A percentile compares a stretch with the other conserved stretches of the same genome.
Conservation (phyloP, 2,888 invertebrate genomes). For the Calameuta pallipes region DNA sequence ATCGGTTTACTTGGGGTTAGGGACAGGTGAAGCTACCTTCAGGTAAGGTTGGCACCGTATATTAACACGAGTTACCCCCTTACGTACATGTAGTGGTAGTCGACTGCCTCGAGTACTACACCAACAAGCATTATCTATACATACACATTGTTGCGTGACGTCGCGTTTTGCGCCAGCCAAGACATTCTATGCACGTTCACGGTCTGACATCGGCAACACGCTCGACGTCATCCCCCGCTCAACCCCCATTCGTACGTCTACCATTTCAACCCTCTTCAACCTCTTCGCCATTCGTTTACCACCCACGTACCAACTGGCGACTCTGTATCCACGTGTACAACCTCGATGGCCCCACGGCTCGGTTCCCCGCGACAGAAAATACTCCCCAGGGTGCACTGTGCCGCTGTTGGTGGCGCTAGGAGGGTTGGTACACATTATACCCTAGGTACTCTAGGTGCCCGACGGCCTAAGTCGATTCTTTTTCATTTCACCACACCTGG, state of each 20-base stretch:
- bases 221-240: not conserved
- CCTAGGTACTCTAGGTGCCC: slow-evolving; percentile 5
- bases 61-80: slow-evolving; percentile 28
- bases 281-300: not conserved
- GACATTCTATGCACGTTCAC: slow-evolving; percentile 46
- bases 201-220: slow-evolving; percentile 16
- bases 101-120: not conserved
- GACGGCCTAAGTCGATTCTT: slow-evolving; percentile 19
- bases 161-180: slow-evolving; percentile 42
- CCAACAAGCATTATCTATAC: not conserved
- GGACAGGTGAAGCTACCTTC: not conserved
- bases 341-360: not conserved
- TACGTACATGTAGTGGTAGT: slow-evolving; percentile 45
- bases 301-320: not conserved
- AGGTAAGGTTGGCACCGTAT: not conserved
- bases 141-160: slow-evolving; percentile 38
- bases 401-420: not conserved
- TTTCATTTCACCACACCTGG: slow-evolving; percentile 22
- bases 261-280: not conserved
- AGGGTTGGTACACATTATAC: slow-evolving; percentile 5
- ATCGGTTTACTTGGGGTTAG: slow-evolving; percentile 43
- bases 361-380: not conserved
- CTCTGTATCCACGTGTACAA: not conserved
- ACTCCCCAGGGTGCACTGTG: slow-evolving; percentile 17
- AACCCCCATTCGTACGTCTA: not conserved